Evolutionary conservation across 2,888 invertebrate genomes (phyloP).

Genomic region (Oligia strigilis): DNA sequence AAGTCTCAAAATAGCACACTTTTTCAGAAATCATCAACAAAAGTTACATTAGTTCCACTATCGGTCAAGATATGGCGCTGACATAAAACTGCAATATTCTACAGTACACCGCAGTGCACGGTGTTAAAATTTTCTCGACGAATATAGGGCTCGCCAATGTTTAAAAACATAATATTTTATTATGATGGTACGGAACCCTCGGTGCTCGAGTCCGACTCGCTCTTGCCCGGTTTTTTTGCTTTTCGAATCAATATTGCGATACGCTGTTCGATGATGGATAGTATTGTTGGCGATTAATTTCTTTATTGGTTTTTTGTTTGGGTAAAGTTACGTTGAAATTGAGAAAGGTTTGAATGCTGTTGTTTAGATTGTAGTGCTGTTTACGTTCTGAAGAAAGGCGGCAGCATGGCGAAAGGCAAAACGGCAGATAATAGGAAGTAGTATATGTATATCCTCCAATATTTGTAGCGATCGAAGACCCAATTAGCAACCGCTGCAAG

Average conservation of each 20-base stretch:
- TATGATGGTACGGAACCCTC: no score
- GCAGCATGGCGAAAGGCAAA: neutral
- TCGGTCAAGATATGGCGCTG: no score
- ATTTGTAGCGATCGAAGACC: neutral
- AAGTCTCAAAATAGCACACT: no score
- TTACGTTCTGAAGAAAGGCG: neutral
- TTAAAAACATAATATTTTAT: no score
- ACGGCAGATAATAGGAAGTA: neutral
- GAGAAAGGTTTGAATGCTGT: constrained; percentile 3
- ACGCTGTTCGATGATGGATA: constrained; percentile 53
- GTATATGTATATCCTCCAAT: neutral
- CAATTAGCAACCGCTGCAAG: neutral
- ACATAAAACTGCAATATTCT: no score
- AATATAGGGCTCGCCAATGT: no score
- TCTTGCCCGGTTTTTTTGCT: constrained; percentile 46
- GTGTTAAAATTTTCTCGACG: no score
- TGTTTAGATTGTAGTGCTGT: neutral
- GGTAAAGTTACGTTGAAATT: constrained; percentile 14
- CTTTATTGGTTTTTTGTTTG: constrained; percentile 37
- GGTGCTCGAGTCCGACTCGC: no score
- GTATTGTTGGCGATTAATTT: constrained; percentile 59
- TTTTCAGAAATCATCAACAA: no score
- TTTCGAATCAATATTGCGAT: constrained; percentile 66
- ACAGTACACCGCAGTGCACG: no score
- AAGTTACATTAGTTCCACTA: no score